phyloP scores from a whole-genome alignment of 2,888 invertebrate genomes.

The Noctua janthina region DNA sequence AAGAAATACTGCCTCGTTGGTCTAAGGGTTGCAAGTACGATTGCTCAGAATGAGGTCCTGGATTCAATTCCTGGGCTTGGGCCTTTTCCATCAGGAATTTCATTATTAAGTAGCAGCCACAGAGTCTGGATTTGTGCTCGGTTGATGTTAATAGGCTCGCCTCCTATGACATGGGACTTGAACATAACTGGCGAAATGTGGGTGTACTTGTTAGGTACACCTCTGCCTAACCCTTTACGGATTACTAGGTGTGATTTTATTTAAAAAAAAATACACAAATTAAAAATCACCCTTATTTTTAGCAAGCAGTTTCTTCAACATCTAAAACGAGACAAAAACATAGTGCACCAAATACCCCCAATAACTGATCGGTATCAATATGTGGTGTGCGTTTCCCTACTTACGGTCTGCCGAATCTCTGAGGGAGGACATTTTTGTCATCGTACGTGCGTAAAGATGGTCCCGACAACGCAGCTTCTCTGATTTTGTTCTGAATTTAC shows the following conservation, averaged over 20 bases:
- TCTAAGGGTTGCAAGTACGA: too few species aligned
- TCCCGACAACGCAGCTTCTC: slow-evolving; percentile 64
- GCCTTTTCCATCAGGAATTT: too few species aligned
- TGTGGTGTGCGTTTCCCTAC: slow-evolving; percentile 67
- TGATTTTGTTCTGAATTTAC: slow-evolving; percentile 66
- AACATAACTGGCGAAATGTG: too few species aligned
- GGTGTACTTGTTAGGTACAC: too few species aligned
- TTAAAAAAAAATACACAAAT: not conserved
- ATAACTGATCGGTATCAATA: slow-evolving; percentile 68
- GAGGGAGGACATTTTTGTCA: slow-evolving; percentile 77
- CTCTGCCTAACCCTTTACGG: too few species aligned
- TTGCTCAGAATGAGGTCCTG: too few species aligned
- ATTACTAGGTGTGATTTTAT: too few species aligned
- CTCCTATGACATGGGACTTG: too few species aligned
- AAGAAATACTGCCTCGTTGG: not conserved
- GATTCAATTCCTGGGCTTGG: too few species aligned
- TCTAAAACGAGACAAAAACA: not conserved
- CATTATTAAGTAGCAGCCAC: too few species aligned
- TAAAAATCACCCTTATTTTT: not conserved
- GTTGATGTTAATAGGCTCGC: too few species aligned
- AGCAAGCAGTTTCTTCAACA: not conserved
- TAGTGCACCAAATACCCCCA: slow-evolving; percentile 1
- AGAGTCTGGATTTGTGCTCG: too few species aligned
- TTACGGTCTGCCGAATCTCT: slow-evolving; percentile 61
- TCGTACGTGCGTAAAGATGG: slow-evolving; percentile 78